Evolutionary conservation across 2,113 vertebrate species (phyloP).

Genomic region (Oreochromis tanganicae): DNA sequence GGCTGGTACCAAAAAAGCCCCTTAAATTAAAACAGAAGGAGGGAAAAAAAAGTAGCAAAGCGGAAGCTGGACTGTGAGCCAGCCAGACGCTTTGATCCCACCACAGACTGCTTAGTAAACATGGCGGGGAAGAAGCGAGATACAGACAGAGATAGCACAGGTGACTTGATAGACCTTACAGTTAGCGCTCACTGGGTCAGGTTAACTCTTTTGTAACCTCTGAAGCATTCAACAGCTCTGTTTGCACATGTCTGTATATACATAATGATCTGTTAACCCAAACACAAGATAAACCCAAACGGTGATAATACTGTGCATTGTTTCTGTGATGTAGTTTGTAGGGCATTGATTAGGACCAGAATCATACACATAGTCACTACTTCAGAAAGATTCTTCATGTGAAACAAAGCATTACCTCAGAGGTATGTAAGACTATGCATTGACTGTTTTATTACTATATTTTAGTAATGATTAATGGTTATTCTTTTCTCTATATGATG

Average conservation of each 20-base stretch:
- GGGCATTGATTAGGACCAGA: neutral
- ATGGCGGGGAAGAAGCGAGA: neutral
- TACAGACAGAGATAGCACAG: slow-evolving; percentile 19
- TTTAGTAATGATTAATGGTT: neutral
- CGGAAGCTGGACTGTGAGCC: neutral
- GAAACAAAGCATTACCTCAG: neutral
- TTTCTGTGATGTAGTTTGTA: neutral
- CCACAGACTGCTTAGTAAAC: slow-evolving; percentile 25
- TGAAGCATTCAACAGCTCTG: neutral
- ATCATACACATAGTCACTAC: neutral
- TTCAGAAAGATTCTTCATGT: neutral
- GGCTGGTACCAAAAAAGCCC: neutral
- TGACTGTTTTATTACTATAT: neutral
- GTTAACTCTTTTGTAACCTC: neutral
- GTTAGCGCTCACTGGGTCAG: neutral
- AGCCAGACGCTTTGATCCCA: neutral
- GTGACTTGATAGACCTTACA: neutral
- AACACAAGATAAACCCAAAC: neutral
- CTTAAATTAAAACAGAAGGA: neutral
- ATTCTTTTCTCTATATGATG: neutral
- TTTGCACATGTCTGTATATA: neutral
- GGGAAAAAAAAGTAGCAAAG: neutral
- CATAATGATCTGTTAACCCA: neutral
- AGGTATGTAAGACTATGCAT: neutral
- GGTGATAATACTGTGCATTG: neutral